Conservation (phyloP, 1,140 invertebrate species). For the Pseudomyrmex gracilis region DNA sequence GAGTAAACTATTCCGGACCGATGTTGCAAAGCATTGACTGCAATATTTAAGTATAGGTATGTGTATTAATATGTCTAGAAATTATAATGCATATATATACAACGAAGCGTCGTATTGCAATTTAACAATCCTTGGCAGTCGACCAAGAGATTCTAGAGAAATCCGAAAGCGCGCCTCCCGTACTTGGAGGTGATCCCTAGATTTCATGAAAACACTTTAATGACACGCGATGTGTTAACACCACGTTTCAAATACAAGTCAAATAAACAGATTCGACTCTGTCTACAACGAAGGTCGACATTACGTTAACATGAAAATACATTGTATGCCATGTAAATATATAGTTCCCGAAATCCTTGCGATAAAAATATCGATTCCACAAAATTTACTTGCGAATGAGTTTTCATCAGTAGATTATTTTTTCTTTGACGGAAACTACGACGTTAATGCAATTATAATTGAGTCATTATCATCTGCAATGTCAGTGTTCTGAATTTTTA, state of each 20-base stretch:
- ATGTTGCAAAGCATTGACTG: conserved; percentile 1
- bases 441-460: background rate
- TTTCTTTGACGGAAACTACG: background rate
- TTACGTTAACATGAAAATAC: conserved; percentile 17
- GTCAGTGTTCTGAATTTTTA: too few species aligned
- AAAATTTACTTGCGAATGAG: conserved; percentile 4
- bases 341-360: background rate
- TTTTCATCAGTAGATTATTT: background rate
- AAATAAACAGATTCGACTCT: conserved; percentile 43
- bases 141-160: conserved; percentile 49
- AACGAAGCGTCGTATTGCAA: conserved; percentile 10
- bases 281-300: conserved; percentile 16
- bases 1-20: too few species aligned
- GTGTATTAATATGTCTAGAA: conserved; percentile 31
- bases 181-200: conserved; percentile 43
- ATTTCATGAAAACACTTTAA: conserved; percentile 60
- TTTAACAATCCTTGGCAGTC: conserved; percentile 45
- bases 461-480: background rate
- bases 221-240: conserved; percentile 56
- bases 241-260: conserved; percentile 35
- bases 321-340: background rate
- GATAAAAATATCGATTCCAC: conserved; percentile 29
- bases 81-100: conserved; percentile 29
- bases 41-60: conserved; percentile 5
- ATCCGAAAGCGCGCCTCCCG: conserved; percentile 27